A percentile compares a stretch with the other conserved stretches of the same genome.
phyloP scores from a whole-genome alignment of 2,888 invertebrate genomes.

The Palloptera scutellata region DNA sequence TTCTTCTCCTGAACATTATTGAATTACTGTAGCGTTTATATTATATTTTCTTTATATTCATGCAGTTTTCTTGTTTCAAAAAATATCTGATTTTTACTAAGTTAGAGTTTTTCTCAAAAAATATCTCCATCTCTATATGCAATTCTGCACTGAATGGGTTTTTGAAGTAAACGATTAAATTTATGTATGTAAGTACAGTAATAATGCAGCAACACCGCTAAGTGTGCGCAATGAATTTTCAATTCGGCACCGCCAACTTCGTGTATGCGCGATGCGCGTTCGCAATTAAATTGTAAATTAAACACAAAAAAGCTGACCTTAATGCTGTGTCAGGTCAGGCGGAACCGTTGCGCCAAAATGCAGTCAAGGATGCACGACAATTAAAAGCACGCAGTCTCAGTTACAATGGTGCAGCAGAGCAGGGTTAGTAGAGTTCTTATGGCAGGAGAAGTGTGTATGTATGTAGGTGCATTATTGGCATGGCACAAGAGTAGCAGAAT shows the following conservation, averaged over 20 bases:
- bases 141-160: too few relatives aligned
- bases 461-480: slow-evolving; percentile 28
- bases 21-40: too few relatives aligned
- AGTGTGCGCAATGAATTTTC: background rate
- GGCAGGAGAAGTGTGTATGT: background rate
- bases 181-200: background rate
- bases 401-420: slow-evolving; percentile 20
- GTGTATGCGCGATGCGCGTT: background rate
- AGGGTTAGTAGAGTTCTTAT: background rate
- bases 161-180: too few relatives aligned
- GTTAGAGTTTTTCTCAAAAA: too few relatives aligned
- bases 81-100: too few relatives aligned
- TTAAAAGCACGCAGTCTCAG: slow-evolving; percentile 49
- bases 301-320: slow-evolving; percentile 31
- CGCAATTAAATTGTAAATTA: slow-evolving; percentile 28
- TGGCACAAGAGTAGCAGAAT: background rate
- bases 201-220: background rate
- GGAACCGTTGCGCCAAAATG: slow-evolving; percentile 44
- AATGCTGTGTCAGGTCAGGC: slow-evolving; percentile 39
- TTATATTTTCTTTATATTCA: too few relatives aligned
- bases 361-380: slow-evolving; percentile 55
- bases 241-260: too few relatives aligned
- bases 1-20: too few relatives aligned
- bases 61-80: too few relatives aligned
- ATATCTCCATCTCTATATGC: too few relatives aligned